Evolutionary conservation across 2,113 vertebrate genomes (phyloP).

Genomic region (Anguilla japonica): DNA sequence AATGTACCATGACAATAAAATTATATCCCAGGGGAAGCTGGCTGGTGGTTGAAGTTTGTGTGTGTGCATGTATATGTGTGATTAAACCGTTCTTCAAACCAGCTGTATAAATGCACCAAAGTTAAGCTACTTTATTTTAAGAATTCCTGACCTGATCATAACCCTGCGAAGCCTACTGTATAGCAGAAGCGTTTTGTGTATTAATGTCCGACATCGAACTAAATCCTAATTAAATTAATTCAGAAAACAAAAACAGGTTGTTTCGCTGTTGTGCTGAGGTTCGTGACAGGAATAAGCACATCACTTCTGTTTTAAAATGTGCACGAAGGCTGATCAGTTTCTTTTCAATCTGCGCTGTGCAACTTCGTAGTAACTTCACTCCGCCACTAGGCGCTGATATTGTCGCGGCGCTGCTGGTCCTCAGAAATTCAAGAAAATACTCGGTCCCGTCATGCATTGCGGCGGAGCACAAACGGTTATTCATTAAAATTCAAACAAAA

Average conservation of each 20-base stretch:
- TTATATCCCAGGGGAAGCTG: neutral
- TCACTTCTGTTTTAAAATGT: neutral
- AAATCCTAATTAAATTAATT: too few species aligned
- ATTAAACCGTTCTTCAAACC: too few species aligned
- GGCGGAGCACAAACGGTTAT: slow-evolving; percentile 42
- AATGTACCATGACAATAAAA: slow-evolving; percentile 54
- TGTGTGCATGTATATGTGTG: neutral
- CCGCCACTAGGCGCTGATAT: neutral
- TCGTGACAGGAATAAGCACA: neutral
- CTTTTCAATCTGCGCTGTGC: neutral
- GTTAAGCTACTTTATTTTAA: too few species aligned
- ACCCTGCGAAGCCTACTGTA: too few species aligned
- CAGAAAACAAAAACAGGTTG: too few species aligned
- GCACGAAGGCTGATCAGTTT: neutral
- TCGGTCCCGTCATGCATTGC: slow-evolving; percentile 61
- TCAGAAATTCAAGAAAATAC: slow-evolving; percentile 59
- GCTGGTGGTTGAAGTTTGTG: neutral
- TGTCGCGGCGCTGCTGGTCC: neutral
- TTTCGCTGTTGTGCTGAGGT: too few species aligned
- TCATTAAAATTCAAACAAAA: slow-evolving; percentile 55
- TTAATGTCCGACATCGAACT: too few species aligned
- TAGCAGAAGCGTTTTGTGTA: too few species aligned
- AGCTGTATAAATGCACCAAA: neutral
- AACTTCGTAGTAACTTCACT: neutral
- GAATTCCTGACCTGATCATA: too few species aligned